These are phyloP conservation scores for Karalla daura DNA, from an alignment of 2,797 vertebrate genomes.

Conservation along the genomic window DNA sequence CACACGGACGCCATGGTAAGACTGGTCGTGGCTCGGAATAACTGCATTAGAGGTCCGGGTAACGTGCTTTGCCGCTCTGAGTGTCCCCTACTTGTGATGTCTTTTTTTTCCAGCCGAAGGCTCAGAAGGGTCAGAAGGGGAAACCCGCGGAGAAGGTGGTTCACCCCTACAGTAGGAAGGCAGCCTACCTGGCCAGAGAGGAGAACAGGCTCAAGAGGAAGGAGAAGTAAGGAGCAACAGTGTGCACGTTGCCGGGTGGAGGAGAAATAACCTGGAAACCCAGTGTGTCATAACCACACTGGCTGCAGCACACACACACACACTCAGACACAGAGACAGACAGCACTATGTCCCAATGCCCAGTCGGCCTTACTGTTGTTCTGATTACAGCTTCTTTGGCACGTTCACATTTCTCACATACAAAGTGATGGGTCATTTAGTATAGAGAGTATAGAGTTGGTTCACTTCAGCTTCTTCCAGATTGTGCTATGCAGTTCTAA, in stretches of 20 bases:
- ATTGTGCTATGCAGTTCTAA: too few relatives aligned
- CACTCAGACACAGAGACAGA: too few relatives aligned
- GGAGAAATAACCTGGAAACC: background rate
- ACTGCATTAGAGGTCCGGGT: rapidly evolving
- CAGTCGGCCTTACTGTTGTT: too few relatives aligned
- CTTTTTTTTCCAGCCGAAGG: constrained; percentile 87
- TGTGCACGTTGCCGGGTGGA: too few relatives aligned
- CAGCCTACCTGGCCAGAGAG: constrained; percentile 89
- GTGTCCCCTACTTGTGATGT: background rate
- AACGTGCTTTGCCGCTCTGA: background rate
- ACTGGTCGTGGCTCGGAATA: rapidly evolving
- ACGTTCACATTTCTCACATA: too few relatives aligned
- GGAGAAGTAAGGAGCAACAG: too few relatives aligned
- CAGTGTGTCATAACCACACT: too few relatives aligned
- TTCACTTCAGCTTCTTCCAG: too few relatives aligned
- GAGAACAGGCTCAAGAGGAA: constrained; percentile 89
- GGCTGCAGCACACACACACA: background rate
- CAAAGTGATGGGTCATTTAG: too few relatives aligned
- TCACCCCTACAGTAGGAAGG: constrained; percentile 96
- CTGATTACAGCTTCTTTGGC: too few relatives aligned
- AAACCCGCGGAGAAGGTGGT: constrained; percentile 87
- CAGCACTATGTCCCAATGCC: too few relatives aligned
- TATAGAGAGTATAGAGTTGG: too few relatives aligned
- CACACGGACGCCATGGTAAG: constrained; percentile 60
- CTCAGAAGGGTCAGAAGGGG: constrained; percentile 81